A percentile compares a stretch with the other conserved stretches of the same genome.
These are phyloP conservation scores for Cydia splendana DNA, from an alignment of 1,140 invertebrate genomes.

Conservation along the genomic window DNA sequence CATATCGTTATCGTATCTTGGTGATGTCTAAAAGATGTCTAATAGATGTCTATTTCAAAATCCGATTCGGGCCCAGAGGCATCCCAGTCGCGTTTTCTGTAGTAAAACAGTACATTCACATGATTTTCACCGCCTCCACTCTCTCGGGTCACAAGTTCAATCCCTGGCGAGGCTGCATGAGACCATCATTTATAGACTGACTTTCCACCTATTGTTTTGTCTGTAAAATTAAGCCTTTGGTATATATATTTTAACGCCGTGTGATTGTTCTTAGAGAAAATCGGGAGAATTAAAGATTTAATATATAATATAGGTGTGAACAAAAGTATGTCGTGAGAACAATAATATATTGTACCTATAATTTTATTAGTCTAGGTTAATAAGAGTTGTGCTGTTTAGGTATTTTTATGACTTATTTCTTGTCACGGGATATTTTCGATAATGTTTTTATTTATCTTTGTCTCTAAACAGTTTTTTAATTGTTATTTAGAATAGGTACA, in stretches of 20 bases:
- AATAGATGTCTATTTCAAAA: too few relatives aligned
- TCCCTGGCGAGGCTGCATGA: not conserved
- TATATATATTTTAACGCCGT: not conserved
- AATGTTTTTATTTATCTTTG: too few relatives aligned
- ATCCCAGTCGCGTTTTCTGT: not conserved
- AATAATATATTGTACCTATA: not conserved
- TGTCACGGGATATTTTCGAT: too few relatives aligned
- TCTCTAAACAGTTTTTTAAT: too few relatives aligned
- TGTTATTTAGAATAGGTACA: too few relatives aligned
- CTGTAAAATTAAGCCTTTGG: not conserved
- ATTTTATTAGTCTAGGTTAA: too few relatives aligned
- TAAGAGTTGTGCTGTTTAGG: too few relatives aligned
- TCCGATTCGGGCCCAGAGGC: too few relatives aligned
- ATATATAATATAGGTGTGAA: not conserved
- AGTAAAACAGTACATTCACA: not conserved
- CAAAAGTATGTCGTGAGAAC: not conserved
- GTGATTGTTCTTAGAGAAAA: not conserved
- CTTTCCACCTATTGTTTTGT: not conserved
- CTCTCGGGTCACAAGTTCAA: constrained; percentile 14
- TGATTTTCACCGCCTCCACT: constrained; percentile 9
- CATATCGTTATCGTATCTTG: too few relatives aligned
- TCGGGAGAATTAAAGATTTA: too few relatives aligned
- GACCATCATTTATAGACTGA: not conserved
- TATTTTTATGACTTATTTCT: too few relatives aligned
- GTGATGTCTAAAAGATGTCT: too few relatives aligned